Base-by-base conservation (phyloP, 2,797 vertebrate genomes). In the Sebastes alutus region DNA sequence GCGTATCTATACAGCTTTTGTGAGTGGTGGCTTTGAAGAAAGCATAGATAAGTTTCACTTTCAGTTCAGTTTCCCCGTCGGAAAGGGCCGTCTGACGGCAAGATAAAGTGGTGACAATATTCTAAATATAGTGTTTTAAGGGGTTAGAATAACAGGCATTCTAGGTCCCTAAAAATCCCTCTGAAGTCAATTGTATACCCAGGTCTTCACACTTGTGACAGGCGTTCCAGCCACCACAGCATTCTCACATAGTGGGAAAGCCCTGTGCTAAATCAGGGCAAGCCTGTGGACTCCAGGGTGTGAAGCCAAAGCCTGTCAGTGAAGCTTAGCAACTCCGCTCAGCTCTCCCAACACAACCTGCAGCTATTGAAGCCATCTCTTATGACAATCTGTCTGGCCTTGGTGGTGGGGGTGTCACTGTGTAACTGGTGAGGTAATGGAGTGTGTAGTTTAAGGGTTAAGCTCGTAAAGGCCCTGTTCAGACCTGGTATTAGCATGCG, bases 191-290 rank as follows among this genome's bases (percentile, higher is more conserved):
- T 20, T 52, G 20, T 52, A 52, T 9, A 63, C 22, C 11, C 12
- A 13, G 52, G 22, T 71, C 55, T 80, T 75, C 22, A 71, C 55
- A 71, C 65, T 7, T 75, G 70, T 23, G 60, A 75, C 78, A 67
- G 67, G 49, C 59, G 10, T 42, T 54, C 18, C 64, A 66, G 38
- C 49, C 32, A 49, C 68, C 35, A 22, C 32, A 18, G 61, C 29
- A 27, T 42, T 75, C 67, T 68, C 80, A 75, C 87, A 81, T 68
- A 55, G 76, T 55, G 75, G 87, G 81, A 84, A 90, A 92, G 78
- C 82, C 88, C 82, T 78, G 81, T 58, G 80, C 86, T 87, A 89
- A 88, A 81, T 89, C 74, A 32, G 67, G 82, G 33, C 77, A 72
- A 77, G 78, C 70, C 66, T 20, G 23, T 56, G 33, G 83, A 77